phyloP scores from a whole-genome alignment of 2,797 vertebrate genomes.

The Propithecus perrieri region DNA sequence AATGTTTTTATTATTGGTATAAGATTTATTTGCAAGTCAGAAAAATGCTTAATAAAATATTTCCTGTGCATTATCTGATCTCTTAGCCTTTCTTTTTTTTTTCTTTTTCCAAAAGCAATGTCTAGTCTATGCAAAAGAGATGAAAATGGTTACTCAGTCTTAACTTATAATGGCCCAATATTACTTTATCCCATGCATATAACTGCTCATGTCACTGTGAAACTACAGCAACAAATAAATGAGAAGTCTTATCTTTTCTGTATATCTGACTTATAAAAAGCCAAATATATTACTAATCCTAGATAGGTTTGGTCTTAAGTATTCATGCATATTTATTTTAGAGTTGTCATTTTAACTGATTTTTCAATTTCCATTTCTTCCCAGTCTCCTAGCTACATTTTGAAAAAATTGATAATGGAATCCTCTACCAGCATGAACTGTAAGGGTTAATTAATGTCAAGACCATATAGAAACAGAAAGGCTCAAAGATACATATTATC shows the following conservation, averaged over 20 bases:
- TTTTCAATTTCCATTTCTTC: slow-evolving; percentile 30
- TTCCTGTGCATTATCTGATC: not conserved
- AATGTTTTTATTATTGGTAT: not conserved
- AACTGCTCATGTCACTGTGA: too few species aligned
- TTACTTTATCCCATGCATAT: too few species aligned
- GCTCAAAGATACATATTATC: not conserved
- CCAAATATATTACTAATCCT: slow-evolving; percentile 49
- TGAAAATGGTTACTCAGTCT: too few species aligned
- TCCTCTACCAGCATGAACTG: slow-evolving; percentile 55
- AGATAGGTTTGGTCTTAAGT: slow-evolving; percentile 51
- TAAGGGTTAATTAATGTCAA: slow-evolving; percentile 59
- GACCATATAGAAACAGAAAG: not conserved
- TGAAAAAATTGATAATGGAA: slow-evolving; percentile 51
- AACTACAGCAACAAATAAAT: too few species aligned
- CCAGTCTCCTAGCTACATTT: slow-evolving; percentile 7
- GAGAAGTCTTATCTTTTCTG: not conserved
- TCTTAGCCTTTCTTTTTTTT: not conserved
- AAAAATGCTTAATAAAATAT: slow-evolving; percentile 40
- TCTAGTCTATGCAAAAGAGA: too few species aligned
- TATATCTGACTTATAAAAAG: slow-evolving; percentile 64
- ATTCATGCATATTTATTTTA: slow-evolving; percentile 58
- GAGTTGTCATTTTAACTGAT: slow-evolving; percentile 59
- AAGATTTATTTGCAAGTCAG: slow-evolving; percentile 23
- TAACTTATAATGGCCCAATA: too few species aligned
- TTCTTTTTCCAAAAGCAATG: too few species aligned